Evolutionary conservation across 2,113 vertebrate genomes (phyloP).

Genomic region (Seriola quinqueradiata): DNA sequence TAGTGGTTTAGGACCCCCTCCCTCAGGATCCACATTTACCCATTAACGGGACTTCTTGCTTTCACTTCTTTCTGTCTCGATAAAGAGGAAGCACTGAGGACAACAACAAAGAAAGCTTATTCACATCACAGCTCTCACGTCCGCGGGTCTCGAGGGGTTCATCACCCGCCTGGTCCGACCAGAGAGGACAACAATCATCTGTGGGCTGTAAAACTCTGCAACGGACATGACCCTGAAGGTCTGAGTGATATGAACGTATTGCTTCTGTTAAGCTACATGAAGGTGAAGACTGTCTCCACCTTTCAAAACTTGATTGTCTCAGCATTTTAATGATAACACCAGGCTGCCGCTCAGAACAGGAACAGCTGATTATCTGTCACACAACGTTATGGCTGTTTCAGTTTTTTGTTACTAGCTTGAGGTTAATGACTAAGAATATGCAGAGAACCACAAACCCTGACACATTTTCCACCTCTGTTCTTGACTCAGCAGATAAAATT

Average conservation of each 20-base stretch:
- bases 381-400: neutral
- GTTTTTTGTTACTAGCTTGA: neutral
- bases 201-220: neutral
- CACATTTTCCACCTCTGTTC: neutral
- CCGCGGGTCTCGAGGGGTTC: slow-evolving; percentile 1
- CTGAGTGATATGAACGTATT: neutral
- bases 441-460: neutral
- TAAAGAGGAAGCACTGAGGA: slow-evolving; percentile 17
- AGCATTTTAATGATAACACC: neutral
- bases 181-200: neutral
- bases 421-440: neutral
- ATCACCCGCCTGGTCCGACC: neutral
- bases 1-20: slow-evolving; percentile 43
- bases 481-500: neutral
- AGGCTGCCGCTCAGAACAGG: neutral
- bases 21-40: slow-evolving; percentile 15
- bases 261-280: slow-evolving; percentile 1
- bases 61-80: slow-evolving; percentile 1
- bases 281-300: neutral
- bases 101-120: slow-evolving; percentile 13
- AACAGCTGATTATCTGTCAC: slow-evolving; percentile 14
- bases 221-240: slow-evolving; percentile 8
- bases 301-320: neutral
- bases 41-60: neutral
- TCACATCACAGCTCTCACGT: slow-evolving; percentile 19